These are phyloP conservation scores for Drosophila pseudoananassae DNA, from an alignment of 1,140 invertebrate species.

Conservation along the genomic window DNA sequence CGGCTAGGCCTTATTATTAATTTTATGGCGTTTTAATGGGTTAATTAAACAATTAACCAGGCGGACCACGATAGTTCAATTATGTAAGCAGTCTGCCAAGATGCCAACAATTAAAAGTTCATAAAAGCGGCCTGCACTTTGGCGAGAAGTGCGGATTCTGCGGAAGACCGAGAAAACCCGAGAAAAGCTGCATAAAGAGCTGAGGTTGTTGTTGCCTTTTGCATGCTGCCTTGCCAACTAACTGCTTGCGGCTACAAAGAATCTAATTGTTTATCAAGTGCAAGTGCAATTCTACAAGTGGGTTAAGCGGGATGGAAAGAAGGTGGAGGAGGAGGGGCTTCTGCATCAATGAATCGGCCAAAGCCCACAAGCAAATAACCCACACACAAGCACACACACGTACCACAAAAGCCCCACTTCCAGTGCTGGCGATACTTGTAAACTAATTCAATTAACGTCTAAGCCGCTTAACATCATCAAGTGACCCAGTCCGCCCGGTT, in stretches of 20 bases:
- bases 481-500: constrained; percentile 49
- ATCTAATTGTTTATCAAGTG: constrained; percentile 78
- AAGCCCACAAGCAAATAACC: constrained; percentile 20
- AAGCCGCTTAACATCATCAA: constrained; percentile 79
- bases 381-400: constrained; percentile 23
- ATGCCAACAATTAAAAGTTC: constrained; percentile 78
- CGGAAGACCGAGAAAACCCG: constrained; percentile 2
- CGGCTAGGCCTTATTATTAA: constrained; percentile 60
- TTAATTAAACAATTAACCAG: constrained; percentile 81
- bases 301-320: constrained; percentile 17
- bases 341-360: constrained; percentile 38
- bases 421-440: constrained; percentile 57
- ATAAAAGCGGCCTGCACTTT: constrained; percentile 60
- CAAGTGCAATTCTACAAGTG: constrained; percentile 67
- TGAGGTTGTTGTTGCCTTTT: constrained; percentile 58
- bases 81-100: constrained; percentile 73
- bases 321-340: constrained; percentile 6
- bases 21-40: constrained; percentile 78
- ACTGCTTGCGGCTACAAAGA: constrained; percentile 61
- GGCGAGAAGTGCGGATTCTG: not conserved
- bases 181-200: constrained; percentile 55
- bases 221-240: not conserved
- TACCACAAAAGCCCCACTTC: not conserved
- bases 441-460: constrained; percentile 81
- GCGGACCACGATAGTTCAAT: constrained; percentile 66